These are phyloP conservation scores for Ormyrus labotus DNA, from an alignment of 2,888 invertebrate species.

Conservation along the genomic window DNA sequence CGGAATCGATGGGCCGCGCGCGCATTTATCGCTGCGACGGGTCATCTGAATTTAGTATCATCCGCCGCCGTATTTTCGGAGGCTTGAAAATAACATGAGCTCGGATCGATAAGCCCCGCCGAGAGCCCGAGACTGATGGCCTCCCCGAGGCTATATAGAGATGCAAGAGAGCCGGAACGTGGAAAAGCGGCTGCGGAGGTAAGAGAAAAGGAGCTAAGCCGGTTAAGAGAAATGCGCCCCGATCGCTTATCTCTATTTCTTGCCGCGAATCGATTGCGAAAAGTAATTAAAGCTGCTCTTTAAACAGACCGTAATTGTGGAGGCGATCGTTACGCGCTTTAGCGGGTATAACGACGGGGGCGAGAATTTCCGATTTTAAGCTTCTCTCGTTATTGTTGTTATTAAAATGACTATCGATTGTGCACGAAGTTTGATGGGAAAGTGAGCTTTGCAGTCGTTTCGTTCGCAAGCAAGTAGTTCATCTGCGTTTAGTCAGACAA, in stretches of 20 bases:
- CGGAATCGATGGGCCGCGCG: conserved; percentile 34
- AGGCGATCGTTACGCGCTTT: too few species aligned
- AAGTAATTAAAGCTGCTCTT: too few species aligned
- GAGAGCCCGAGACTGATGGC: conserved; percentile 18
- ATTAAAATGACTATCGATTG: too few species aligned
- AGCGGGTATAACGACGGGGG: too few species aligned
- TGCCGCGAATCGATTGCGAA: too few species aligned
- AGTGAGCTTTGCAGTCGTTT: too few species aligned
- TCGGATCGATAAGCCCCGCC: conserved; percentile 51
- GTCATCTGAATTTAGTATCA: conserved; percentile 57
- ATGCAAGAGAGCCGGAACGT: not conserved
- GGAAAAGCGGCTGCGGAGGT: not conserved
- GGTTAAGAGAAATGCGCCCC: not conserved
- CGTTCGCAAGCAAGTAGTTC: too few species aligned
- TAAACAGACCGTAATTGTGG: too few species aligned
- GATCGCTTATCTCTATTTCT: conserved; percentile 1
- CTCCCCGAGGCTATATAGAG: not conserved
- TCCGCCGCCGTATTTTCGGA: conserved; percentile 55
- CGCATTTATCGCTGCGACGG: conserved; percentile 50
- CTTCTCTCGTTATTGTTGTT: too few species aligned
- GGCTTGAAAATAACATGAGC: conserved; percentile 58
- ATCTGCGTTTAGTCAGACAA: too few species aligned
- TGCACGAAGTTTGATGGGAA: too few species aligned
- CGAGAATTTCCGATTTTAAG: too few species aligned
- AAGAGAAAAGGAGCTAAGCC: conserved; percentile 13